A percentile compares a stretch with the other conserved stretches of the same genome.
These are phyloP conservation scores for Rhegmatorhina hoffmannsi DNA, from an alignment of 2,113 vertebrate genomes.

Conservation along the genomic window DNA sequence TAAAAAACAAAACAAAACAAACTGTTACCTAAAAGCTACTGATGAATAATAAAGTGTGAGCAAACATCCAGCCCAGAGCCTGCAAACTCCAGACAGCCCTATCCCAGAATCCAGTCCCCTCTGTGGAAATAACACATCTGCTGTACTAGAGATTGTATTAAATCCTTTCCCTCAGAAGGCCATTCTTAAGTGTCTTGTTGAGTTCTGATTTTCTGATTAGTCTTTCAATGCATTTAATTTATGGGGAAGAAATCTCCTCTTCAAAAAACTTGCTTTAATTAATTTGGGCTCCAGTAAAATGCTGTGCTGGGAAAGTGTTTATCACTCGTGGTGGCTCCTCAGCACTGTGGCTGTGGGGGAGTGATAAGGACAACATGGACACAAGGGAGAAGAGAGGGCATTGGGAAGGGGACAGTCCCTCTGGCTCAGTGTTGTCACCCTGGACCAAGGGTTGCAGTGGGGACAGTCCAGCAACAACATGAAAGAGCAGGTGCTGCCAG, in stretches of 20 bases:
- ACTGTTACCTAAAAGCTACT: neutral
- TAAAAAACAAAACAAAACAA: neutral
- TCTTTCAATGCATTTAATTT: conserved; percentile 27
- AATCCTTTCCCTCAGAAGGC: neutral
- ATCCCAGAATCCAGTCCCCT: neutral
- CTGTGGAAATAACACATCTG: neutral
- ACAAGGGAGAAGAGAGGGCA: neutral
- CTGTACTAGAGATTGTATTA: neutral
- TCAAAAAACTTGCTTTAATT: neutral
- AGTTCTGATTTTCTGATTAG: conserved; percentile 18
- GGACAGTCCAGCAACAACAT: neutral
- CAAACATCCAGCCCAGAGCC: neutral
- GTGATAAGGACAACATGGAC: neutral
- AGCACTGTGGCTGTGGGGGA: neutral
- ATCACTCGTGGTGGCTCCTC: neutral
- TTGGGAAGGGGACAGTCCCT: neutral
- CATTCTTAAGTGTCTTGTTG: neutral
- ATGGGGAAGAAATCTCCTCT: neutral
- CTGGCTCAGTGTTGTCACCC: neutral
- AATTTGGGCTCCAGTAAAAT: neutral
- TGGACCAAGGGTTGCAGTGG: accelerated
- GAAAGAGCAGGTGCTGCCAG: neutral
- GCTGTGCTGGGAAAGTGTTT: neutral
- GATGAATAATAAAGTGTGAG: neutral
- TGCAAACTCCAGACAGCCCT: neutral